phyloP scores from a whole-genome alignment of 2,888 invertebrate genomes.

The Periphyllus acericola region DNA sequence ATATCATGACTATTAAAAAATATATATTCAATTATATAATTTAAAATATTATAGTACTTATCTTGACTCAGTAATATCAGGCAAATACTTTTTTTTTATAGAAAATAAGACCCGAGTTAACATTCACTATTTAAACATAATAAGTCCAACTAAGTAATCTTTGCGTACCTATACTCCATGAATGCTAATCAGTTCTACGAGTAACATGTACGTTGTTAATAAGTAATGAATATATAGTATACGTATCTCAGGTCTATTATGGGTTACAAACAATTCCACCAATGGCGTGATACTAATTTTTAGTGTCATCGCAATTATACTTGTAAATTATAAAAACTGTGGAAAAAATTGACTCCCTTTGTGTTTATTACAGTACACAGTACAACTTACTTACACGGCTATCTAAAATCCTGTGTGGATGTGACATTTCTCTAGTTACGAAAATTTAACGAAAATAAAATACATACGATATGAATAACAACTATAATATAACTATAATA shows the following conservation, averaged over 20 bases:
- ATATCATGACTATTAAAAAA: neutral
- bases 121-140: neutral
- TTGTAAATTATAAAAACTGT: neutral
- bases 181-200: neutral
- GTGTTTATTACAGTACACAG: neutral
- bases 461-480: no score
- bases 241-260: neutral
- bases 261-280: neutral
- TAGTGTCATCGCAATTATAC: neutral
- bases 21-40: neutral
- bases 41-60: neutral
- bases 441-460: no score
- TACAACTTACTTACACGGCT: neutral
- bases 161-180: neutral
- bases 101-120: neutral
- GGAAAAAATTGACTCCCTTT: neutral
- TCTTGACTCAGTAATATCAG: neutral
- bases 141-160: neutral
- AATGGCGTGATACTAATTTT: neutral
- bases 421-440: neutral
- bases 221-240: neutral
- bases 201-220: neutral
- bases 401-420: neutral
- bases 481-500: no score
- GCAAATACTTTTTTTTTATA: neutral